phyloP scores from a whole-genome alignment of 2,888 invertebrate genomes.

The Galeruca laticollis region DNA sequence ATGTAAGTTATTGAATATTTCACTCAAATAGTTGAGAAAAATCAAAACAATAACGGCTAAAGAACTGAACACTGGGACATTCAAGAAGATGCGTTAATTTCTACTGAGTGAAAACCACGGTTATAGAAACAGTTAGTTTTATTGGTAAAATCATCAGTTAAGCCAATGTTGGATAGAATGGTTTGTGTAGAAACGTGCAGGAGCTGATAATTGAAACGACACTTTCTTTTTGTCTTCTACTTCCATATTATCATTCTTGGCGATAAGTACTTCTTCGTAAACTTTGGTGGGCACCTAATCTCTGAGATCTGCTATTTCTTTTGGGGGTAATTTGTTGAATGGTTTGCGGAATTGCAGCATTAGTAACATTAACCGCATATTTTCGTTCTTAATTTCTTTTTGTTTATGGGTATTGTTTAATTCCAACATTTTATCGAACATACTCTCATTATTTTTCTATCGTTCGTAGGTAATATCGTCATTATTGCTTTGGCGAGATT shows the following conservation, averaged over 20 bases:
- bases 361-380: constrained; percentile 66
- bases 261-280: constrained; percentile 53
- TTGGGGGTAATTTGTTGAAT: constrained; percentile 61
- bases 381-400: constrained; percentile 63
- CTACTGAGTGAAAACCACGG: no score
- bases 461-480: constrained; percentile 63
- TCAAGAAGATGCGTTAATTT: no score
- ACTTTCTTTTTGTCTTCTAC: constrained; percentile 44
- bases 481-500: constrained; percentile 66
- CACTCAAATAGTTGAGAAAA: no score
- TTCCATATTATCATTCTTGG: constrained; percentile 52
- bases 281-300: constrained; percentile 53
- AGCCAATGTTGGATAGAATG: no score
- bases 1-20: no score
- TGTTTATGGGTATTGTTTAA: constrained; percentile 58
- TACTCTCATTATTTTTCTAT: constrained; percentile 55
- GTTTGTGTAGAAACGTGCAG: constrained; percentile 49
- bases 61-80: no score
- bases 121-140: no score
- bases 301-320: constrained; percentile 60
- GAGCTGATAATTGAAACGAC: constrained; percentile 46
- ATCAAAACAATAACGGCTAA: no score
- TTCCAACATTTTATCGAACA: constrained; percentile 64
- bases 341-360: constrained; percentile 65
- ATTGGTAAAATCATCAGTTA: no score